phyloP scores from a whole-genome alignment of 2,797 vertebrate genomes.

The Sebastes taczanowskii region DNA sequence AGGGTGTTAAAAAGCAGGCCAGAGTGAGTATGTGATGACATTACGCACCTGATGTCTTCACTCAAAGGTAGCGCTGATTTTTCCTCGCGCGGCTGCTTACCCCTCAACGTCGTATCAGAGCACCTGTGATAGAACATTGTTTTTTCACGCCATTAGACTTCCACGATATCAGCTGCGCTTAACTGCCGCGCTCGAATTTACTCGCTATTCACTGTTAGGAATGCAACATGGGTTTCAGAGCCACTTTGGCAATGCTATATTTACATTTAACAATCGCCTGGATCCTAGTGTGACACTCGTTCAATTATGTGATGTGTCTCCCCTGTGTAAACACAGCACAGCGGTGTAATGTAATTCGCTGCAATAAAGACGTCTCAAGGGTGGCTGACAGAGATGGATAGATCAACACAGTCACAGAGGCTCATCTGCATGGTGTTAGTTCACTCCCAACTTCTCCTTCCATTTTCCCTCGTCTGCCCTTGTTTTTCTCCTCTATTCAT shows the following conservation, averaged over 20 bases:
- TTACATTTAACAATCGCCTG: constrained; percentile 60
- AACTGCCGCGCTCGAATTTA: constrained; percentile 15
- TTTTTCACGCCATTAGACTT: constrained; percentile 27
- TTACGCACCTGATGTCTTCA: constrained; percentile 63
- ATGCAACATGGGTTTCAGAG: constrained; percentile 24
- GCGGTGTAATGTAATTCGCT: constrained; percentile 39
- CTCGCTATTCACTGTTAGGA: constrained; percentile 9
- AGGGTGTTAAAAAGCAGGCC: constrained; percentile 17
- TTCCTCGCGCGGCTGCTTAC: constrained; percentile 22
- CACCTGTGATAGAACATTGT: constrained; percentile 43
- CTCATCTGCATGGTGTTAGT: constrained; percentile 41
- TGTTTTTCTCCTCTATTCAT: not conserved
- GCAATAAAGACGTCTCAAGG: constrained; percentile 58
- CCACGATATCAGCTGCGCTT: constrained; percentile 35
- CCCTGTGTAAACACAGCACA: constrained; percentile 52
- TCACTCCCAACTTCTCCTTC: constrained; percentile 4
- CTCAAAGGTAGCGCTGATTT: constrained; percentile 51
- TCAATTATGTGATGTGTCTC: constrained; percentile 53
- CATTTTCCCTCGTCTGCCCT: not conserved
- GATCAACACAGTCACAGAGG: constrained; percentile 1
- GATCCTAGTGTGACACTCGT: constrained; percentile 44
- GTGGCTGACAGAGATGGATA: constrained; percentile 50
- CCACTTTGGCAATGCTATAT: constrained; percentile 39
- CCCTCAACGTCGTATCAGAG: constrained; percentile 27
- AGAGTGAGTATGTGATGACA: constrained; percentile 27